These are phyloP conservation scores for Aspidiotus rigidus DNA, from an alignment of 2,888 invertebrate species.

Conservation along the genomic window DNA sequence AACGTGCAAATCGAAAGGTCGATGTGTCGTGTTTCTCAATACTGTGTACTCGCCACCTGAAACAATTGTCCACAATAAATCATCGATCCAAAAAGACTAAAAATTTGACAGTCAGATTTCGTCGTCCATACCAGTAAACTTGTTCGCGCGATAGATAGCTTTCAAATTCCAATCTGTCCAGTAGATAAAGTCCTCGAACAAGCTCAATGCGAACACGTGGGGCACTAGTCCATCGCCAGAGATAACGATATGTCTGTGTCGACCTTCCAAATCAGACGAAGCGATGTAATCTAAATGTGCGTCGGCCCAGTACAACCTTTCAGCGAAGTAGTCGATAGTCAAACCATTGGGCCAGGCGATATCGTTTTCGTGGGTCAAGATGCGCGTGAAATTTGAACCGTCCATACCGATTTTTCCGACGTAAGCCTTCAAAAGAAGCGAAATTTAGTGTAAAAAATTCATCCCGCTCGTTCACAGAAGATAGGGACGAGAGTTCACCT, in stretches of 20 bases:
- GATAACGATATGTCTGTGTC: slow-evolving; percentile 69
- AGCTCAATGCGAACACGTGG: slow-evolving; percentile 86
- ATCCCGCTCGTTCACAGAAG: neutral
- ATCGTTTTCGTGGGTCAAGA: slow-evolving; percentile 84
- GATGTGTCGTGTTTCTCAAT: slow-evolving; percentile 82
- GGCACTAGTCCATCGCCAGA: slow-evolving; percentile 67
- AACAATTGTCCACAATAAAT: slow-evolving; percentile 1
- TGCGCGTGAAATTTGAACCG: slow-evolving; percentile 78
- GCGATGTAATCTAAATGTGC: slow-evolving; percentile 97
- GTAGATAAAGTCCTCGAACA: slow-evolving; percentile 87
- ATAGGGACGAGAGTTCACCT: slow-evolving; percentile 41
- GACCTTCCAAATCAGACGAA: slow-evolving; percentile 84
- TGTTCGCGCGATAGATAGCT: slow-evolving; percentile 81
- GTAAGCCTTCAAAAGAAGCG: slow-evolving; percentile 60
- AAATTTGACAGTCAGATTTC: no score
- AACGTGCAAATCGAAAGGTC: slow-evolving; percentile 87
- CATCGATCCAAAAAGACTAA: neutral
- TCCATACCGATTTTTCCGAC: slow-evolving; percentile 97
- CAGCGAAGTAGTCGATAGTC: slow-evolving; percentile 91
- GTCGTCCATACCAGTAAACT: slow-evolving; percentile 57
- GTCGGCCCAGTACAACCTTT: slow-evolving; percentile 93
- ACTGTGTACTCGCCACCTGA: slow-evolving; percentile 60
- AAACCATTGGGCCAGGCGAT: slow-evolving; percentile 98
- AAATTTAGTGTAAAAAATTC: neutral
- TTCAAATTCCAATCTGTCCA: slow-evolving; percentile 99